Evolutionary conservation across 2,113 vertebrate genomes (phyloP).

Genomic region (Cyprinodon variegatus): DNA sequence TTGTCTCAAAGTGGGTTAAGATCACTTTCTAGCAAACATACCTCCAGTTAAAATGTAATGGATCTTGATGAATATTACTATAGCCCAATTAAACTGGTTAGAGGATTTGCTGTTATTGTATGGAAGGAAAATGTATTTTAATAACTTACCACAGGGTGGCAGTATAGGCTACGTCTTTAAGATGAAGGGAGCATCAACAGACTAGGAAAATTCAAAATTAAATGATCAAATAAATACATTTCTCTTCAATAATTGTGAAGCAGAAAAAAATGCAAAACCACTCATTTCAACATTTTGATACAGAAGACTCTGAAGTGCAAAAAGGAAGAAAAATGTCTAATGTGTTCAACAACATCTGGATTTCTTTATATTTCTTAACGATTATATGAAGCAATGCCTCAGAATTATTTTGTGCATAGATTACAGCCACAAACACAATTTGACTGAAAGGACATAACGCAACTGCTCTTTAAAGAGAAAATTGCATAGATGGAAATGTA

Average conservation of each 20-base stretch:
- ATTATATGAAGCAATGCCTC: no score
- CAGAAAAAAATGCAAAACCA: background rate
- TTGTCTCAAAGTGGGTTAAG: conserved; percentile 18
- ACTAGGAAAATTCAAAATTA: no score
- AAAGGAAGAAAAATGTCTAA: background rate
- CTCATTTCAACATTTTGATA: background rate
- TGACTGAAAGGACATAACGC: no score
- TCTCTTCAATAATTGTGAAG: background rate
- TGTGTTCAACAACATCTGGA: background rate
- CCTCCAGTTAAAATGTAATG: background rate
- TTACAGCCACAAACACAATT: no score
- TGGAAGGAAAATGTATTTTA: background rate
- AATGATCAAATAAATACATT: background rate
- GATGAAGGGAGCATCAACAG: background rate
- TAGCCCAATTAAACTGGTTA: background rate
- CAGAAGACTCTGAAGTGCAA: background rate
- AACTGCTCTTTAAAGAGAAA: no score
- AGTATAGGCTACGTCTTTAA: background rate
- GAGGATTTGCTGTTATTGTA: background rate
- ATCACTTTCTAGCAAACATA: conserved; percentile 24
- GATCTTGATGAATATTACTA: background rate
- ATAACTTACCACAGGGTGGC: conserved; percentile 40
- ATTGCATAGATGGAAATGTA: no score
- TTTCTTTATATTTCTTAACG: background rate
- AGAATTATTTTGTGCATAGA: no score